These are phyloP conservation scores for Sminthurinus aureus DNA, from an alignment of 2,888 invertebrate species.

Conservation along the genomic window DNA sequence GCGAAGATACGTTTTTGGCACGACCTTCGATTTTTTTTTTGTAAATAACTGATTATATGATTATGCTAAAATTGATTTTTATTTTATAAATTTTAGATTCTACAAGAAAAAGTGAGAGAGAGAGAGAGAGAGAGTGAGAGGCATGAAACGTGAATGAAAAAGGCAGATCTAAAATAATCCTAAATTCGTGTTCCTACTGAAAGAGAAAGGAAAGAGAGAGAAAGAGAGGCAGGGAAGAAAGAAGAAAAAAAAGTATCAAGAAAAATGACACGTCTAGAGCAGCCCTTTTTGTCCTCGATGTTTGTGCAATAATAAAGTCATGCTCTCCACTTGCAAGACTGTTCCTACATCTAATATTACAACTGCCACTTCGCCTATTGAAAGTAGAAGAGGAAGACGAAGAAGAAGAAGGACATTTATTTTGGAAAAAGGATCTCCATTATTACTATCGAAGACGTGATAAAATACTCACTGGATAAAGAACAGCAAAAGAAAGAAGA, in stretches of 20 bases:
- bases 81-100: constrained; percentile 16
- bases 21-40: no score
- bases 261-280: constrained; percentile 32
- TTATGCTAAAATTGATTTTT: no score
- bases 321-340: constrained; percentile 24
- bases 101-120: constrained; percentile 2
- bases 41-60: no score
- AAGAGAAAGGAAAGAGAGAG: neutral
- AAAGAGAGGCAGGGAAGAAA: neutral
- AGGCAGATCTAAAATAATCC: constrained; percentile 21
- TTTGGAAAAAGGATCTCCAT: constrained; percentile 28
- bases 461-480: constrained; percentile 23
- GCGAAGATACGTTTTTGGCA: no score
- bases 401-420: constrained; percentile 17
- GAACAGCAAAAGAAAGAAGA: constrained; percentile 1
- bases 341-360: constrained; percentile 8
- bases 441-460: constrained; percentile 14
- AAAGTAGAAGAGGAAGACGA: constrained; percentile 4
- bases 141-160: constrained; percentile 11
- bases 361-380: constrained; percentile 6
- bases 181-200: constrained; percentile 4
- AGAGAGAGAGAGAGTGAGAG: neutral
- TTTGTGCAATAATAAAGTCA: constrained; percentile 22
- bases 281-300: constrained; percentile 25
- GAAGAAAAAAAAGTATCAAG: constrained; percentile 12